phyloP scores from a whole-genome alignment of 2,113 vertebrate genomes.

The Lophochroa leadbeateri region DNA sequence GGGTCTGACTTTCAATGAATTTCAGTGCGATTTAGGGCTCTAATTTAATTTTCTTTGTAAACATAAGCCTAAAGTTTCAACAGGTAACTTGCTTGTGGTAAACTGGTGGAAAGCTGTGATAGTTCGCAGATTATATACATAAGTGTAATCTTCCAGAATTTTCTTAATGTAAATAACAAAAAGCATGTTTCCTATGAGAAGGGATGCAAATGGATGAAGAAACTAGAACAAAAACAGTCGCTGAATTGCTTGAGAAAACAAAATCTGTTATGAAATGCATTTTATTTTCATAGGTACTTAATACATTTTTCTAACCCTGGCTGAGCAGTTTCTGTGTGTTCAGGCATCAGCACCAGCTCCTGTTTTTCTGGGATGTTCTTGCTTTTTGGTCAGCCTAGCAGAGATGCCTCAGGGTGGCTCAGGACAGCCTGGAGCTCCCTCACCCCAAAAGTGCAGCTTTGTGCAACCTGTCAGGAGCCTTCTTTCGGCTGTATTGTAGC shows the following conservation, averaged over 20 bases:
- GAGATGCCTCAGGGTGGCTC: not conserved
- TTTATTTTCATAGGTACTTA: not conserved
- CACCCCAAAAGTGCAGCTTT: too few species aligned
- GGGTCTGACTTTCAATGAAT: not conserved
- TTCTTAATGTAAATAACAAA: not conserved
- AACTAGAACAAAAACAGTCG: not conserved
- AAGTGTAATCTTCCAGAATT: not conserved
- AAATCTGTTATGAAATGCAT: not conserved
- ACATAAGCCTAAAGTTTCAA: not conserved
- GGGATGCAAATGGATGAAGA: not conserved
- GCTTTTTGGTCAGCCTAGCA: not conserved
- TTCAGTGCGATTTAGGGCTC: not conserved
- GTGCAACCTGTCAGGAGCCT: too few species aligned
- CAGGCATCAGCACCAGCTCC: not conserved
- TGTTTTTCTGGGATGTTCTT: accelerated
- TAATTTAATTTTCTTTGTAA: not conserved
- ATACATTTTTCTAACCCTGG: not conserved
- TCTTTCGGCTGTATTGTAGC: too few species aligned
- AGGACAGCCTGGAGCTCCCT: not conserved
- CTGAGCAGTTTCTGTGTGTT: not conserved
- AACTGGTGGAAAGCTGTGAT: not conserved
- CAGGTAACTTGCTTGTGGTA: not conserved
- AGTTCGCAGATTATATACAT: not conserved
- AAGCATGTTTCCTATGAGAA: not conserved
- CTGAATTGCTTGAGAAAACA: not conserved